A percentile compares a stretch with the other conserved stretches of the same genome.
These are phyloP conservation scores for Paraescarpia echinospica DNA, from an alignment of 1,140 invertebrate genomes.

Conservation along the genomic window DNA sequence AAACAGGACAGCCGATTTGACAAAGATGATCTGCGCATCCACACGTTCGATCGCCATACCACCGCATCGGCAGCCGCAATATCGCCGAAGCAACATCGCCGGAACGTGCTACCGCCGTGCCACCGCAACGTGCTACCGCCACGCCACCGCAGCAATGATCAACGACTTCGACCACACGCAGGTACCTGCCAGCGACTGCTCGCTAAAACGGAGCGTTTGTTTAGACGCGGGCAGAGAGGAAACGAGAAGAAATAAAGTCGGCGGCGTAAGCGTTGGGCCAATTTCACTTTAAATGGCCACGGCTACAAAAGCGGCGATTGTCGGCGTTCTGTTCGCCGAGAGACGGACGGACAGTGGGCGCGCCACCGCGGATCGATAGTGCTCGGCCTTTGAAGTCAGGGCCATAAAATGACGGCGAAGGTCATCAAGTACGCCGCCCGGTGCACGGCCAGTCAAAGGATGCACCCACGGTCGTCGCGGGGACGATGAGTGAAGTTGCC, in stretches of 20 bases:
- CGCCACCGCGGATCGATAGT: background rate
- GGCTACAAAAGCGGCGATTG: background rate
- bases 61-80: background rate
- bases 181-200: background rate
- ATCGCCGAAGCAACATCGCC: background rate
- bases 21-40: background rate
- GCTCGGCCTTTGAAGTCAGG: background rate
- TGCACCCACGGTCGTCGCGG: background rate
- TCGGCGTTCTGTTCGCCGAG: background rate
- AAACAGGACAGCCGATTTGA: background rate
- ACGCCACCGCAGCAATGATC: background rate
- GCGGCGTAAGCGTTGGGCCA: background rate
- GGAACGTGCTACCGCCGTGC: background rate
- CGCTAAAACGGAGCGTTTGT: background rate
- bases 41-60: background rate
- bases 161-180: background rate
- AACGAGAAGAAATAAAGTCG: background rate
- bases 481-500: background rate
- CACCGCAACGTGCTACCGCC: background rate
- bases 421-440: background rate
- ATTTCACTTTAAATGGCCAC: background rate
- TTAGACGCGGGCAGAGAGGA: background rate
- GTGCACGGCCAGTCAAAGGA: background rate
- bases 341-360: background rate
- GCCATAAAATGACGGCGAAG: background rate